These are phyloP conservation scores for Aethina tumida DNA, from an alignment of 1,140 invertebrate species.

Conservation along the genomic window DNA sequence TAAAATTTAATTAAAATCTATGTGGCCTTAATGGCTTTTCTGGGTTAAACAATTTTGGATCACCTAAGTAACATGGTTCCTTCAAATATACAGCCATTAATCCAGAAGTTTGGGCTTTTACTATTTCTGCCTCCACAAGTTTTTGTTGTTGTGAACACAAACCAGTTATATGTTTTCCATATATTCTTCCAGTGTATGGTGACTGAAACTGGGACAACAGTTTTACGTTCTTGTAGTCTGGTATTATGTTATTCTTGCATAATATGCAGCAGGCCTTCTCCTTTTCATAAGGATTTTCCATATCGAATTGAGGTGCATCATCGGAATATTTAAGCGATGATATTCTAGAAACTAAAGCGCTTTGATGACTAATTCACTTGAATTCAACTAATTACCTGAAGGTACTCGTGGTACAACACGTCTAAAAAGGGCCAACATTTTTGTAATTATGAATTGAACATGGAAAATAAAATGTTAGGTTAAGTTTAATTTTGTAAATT, in stretches of 20 bases:
- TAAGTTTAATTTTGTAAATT: too few species aligned
- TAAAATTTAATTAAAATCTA: slow-evolving; percentile 46
- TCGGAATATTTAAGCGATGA: slow-evolving; percentile 1
- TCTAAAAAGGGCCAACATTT: too few species aligned
- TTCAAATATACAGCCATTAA: slow-evolving; percentile 72
- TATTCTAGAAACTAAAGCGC: too few species aligned
- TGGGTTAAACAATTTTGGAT: slow-evolving; percentile 80
- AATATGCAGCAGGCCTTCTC: slow-evolving; percentile 68
- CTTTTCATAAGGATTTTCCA: slow-evolving; percentile 76
- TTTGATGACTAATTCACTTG: too few species aligned
- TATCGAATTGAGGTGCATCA: slow-evolving; percentile 48
- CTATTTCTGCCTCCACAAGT: slow-evolving; percentile 57
- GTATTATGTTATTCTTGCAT: slow-evolving; percentile 73
- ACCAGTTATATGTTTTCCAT: slow-evolving; percentile 85
- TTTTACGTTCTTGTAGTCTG: slow-evolving; percentile 87
- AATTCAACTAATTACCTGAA: too few species aligned
- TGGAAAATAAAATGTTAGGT: too few species aligned
- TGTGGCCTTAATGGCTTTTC: slow-evolving; percentile 72
- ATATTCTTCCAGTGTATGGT: slow-evolving; percentile 81
- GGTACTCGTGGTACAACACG: too few species aligned
- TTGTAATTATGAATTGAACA: too few species aligned
- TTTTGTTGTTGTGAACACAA: slow-evolving; percentile 68
- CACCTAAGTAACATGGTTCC: slow-evolving; percentile 61
- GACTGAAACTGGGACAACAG: slow-evolving; percentile 93
- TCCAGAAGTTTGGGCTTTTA: slow-evolving; percentile 59